These are phyloP conservation scores for Sebastes hopkinsi DNA, from an alignment of 2,797 vertebrate genomes.

Conservation along the genomic window DNA sequence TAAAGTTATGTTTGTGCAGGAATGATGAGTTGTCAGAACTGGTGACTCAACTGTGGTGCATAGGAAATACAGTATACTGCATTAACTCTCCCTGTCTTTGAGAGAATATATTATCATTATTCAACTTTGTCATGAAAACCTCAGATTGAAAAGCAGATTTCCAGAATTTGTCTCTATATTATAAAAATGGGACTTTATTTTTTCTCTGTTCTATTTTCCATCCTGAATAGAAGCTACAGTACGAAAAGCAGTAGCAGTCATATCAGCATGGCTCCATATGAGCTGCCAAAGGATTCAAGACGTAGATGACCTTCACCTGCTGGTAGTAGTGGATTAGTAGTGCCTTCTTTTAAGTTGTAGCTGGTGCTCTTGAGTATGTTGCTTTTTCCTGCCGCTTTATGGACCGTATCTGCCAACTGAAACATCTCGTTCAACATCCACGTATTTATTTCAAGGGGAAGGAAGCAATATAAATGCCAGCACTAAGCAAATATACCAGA, in stretches of 20 bases:
- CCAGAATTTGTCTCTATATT: background rate
- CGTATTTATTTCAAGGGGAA: conserved; percentile 22
- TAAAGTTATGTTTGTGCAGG: background rate
- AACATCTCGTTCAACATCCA: conserved; percentile 4
- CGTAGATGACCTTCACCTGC: conserved; percentile 13
- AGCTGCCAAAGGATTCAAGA: background rate
- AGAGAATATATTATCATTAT: conserved; percentile 11
- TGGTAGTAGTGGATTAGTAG: background rate
- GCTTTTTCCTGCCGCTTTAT: conserved; percentile 15
- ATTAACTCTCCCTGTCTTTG: background rate
- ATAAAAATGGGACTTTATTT: background rate
- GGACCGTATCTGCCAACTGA: background rate
- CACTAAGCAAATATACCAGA: background rate
- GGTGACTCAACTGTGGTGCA: background rate
- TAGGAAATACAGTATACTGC: background rate
- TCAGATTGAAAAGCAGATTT: background rate
- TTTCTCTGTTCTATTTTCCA: background rate
- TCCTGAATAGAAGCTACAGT: background rate
- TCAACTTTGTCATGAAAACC: background rate
- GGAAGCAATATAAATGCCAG: background rate
- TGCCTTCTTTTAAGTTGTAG: background rate
- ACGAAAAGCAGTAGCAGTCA: background rate
- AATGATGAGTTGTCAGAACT: background rate
- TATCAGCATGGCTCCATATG: background rate
- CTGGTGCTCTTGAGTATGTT: background rate